Percentiles rank a stretch among this genome's conserved stretches.
These are phyloP conservation scores for Tryphoninae sp. DNA, from an alignment of 2,888 invertebrate species.

Conservation along the genomic window DNA sequence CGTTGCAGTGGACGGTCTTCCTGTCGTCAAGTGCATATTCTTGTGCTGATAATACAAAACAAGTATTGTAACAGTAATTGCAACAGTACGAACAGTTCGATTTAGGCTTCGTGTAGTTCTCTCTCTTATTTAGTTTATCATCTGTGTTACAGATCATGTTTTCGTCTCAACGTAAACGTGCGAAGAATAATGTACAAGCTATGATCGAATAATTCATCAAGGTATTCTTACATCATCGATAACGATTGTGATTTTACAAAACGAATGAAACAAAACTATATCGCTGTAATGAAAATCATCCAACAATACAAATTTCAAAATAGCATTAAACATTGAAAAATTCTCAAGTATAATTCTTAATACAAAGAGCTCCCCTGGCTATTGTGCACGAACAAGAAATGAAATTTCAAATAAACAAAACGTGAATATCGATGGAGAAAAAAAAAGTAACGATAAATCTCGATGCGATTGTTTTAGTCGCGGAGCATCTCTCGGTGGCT, in stretches of 20 bases:
- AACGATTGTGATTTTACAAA: background rate
- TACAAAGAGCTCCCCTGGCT: slow-evolving; percentile 1
- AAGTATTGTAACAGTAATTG: slow-evolving; percentile 70
- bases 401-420: slow-evolving; percentile 12
- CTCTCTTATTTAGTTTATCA: slow-evolving; percentile 17
- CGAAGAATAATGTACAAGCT: slow-evolving; percentile 11
- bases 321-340: background rate
- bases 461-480: slow-evolving; percentile 35
- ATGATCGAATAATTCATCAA: background rate
- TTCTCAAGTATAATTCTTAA: background rate
- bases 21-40: slow-evolving; percentile 79
- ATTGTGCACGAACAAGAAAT: slow-evolving; percentile 31
- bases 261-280: background rate
- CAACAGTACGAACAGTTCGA: slow-evolving; percentile 42
- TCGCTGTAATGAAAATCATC: background rate
- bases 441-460: background rate
- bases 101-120: slow-evolving; percentile 30
- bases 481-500: slow-evolving; percentile 42
- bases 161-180: slow-evolving; percentile 2
- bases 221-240: background rate
- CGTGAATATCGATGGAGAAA: background rate
- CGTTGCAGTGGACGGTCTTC: slow-evolving; percentile 78
- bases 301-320: slow-evolving; percentile 16
- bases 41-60: slow-evolving; percentile 78
- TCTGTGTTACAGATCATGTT: slow-evolving; percentile 7